phyloP scores from a whole-genome alignment of 1,140 invertebrate genomes.

The Saccostrea cuccullata region DNA sequence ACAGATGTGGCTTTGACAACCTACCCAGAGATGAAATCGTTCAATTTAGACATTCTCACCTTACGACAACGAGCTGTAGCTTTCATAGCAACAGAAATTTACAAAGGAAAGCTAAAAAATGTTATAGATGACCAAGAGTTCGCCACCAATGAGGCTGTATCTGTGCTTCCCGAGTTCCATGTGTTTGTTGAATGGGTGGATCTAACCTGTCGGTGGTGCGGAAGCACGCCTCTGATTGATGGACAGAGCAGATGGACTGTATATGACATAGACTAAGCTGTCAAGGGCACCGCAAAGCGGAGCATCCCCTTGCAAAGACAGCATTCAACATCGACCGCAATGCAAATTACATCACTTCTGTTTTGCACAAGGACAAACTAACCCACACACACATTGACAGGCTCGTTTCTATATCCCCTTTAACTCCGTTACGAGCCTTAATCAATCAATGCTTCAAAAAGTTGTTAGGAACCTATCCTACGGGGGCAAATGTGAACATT shows the following conservation, averaged over 20 bases:
- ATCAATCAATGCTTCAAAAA: too few relatives aligned
- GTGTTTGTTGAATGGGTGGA: slow-evolving; percentile 46
- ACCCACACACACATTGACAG: too few relatives aligned
- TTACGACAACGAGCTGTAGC: slow-evolving; percentile 25
- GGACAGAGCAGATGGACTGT: background rate
- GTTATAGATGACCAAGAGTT: slow-evolving; percentile 39
- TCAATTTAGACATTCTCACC: background rate
- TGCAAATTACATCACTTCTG: too few relatives aligned
- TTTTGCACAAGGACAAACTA: too few relatives aligned
- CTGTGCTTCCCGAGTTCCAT: slow-evolving; percentile 25
- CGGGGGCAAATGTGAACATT: too few relatives aligned
- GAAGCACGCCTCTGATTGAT: background rate
- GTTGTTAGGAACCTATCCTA: too few relatives aligned
- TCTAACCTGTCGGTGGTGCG: slow-evolving; percentile 26
- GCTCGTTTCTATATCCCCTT: too few relatives aligned
- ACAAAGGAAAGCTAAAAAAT: slow-evolving; percentile 23
- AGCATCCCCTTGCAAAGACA: background rate
- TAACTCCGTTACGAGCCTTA: too few relatives aligned
- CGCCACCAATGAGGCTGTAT: background rate
- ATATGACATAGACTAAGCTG: background rate
- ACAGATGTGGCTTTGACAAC: background rate
- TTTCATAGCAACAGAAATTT: slow-evolving; percentile 16
- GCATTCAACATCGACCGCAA: too few relatives aligned
- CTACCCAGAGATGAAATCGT: background rate
- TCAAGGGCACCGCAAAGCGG: background rate